Evolutionary conservation across 2,113 vertebrate genomes (phyloP).

Genomic region (Seriola rivoliana): DNA sequence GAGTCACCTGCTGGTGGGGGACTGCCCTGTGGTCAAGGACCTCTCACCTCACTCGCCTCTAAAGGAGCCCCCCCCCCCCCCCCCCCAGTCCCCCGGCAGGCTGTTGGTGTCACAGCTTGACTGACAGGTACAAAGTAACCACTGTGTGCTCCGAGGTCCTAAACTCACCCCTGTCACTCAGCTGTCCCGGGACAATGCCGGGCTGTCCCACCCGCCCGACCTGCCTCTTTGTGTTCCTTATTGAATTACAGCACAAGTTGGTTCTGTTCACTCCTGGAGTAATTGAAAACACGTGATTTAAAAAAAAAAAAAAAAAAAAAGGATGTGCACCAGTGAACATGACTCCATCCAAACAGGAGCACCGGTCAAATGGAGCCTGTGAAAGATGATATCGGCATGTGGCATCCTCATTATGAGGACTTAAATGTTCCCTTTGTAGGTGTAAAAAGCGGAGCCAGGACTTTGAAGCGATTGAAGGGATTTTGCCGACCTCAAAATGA

Average conservation of each 20-base stretch:
- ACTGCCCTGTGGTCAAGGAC: constrained; percentile 47
- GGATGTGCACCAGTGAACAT: constrained; percentile 64
- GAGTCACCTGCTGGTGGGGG: constrained; percentile 50
- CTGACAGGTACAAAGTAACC: constrained; percentile 82
- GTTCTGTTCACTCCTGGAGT: constrained; percentile 53
- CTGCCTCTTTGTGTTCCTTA: constrained; percentile 71
- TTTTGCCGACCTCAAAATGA: constrained; percentile 51
- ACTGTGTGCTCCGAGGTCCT: constrained; percentile 56
- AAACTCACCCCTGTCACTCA: constrained; percentile 80
- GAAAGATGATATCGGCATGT: constrained; percentile 73
- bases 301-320: constrained; percentile 28
- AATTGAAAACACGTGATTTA: constrained; percentile 79
- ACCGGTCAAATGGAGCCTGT: constrained; percentile 47
- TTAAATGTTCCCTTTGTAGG: constrained; percentile 63
- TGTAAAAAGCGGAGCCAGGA: constrained; percentile 36
- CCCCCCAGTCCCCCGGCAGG: constrained; percentile 27
- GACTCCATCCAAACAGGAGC: constrained; percentile 58
- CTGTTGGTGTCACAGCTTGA: constrained; percentile 74
- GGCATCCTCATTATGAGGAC: constrained; percentile 68
- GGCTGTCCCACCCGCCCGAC: constrained; percentile 37
- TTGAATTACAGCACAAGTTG: constrained; percentile 78
- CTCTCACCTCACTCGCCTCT: constrained; percentile 68
- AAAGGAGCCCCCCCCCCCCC: neutral
- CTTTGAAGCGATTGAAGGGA: constrained; percentile 52
- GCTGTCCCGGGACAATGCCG: constrained; percentile 73